A percentile compares a stretch with the other conserved stretches of the same genome.
These are phyloP conservation scores for Lottia scabra DNA, from an alignment of 2,888 invertebrate species.

Conservation along the genomic window DNA sequence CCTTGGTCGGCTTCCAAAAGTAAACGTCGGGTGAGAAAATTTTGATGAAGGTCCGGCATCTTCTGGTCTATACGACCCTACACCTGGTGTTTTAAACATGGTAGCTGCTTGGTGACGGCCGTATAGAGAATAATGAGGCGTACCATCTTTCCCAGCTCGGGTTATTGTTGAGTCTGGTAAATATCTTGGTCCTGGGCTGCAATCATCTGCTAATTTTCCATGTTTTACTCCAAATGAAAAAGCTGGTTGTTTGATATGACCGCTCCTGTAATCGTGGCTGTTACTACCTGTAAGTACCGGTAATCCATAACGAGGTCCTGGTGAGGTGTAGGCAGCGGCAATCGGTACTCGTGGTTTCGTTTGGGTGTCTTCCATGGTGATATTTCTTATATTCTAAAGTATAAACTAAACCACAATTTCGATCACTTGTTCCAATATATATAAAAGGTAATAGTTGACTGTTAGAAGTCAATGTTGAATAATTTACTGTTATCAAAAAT, in stretches of 20 bases:
- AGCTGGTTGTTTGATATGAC: constrained; percentile 56
- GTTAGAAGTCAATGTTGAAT: no score
- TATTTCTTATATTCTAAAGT: no score
- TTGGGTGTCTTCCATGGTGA: constrained; percentile 32
- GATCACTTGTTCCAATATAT: no score
- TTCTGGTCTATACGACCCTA: constrained; percentile 66
- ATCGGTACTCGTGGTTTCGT: constrained; percentile 62
- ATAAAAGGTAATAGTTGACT: no score
- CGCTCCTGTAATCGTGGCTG: constrained; percentile 62
- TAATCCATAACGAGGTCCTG: constrained; percentile 65
- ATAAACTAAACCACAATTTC: no score
- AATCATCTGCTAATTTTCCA: constrained; percentile 60
- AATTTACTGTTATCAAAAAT: no score
- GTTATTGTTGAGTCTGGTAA: constrained; percentile 52
- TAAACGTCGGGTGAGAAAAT: constrained; percentile 56
- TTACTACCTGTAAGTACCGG: constrained; percentile 61
- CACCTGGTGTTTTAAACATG: constrained; percentile 63
- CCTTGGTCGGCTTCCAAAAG: constrained; percentile 62
- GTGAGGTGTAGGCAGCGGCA: constrained; percentile 64
- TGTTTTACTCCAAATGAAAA: constrained; percentile 60
- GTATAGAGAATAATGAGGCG: constrained; percentile 65
- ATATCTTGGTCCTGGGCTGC: constrained; percentile 64
- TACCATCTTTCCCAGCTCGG: constrained; percentile 61
- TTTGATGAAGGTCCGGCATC: constrained; percentile 49
- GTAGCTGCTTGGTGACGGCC: constrained; percentile 46